A percentile compares a stretch with the other conserved stretches of the same genome.
These are phyloP conservation scores for Jacana jacana DNA, from an alignment of 2,113 vertebrate species.

Conservation along the genomic window DNA sequence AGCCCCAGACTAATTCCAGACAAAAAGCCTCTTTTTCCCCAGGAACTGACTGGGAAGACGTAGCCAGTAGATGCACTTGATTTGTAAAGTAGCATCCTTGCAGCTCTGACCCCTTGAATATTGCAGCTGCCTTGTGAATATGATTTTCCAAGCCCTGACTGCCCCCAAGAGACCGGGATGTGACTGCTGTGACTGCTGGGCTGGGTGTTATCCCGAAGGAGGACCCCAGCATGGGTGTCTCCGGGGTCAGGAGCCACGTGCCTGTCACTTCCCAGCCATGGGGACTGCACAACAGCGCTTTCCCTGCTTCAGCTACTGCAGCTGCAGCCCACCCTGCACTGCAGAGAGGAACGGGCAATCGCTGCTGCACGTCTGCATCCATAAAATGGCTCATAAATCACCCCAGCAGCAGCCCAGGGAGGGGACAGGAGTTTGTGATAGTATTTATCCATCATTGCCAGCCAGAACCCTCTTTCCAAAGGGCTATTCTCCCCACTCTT, in stretches of 20 bases:
- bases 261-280: accelerated
- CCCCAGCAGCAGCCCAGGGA: background rate
- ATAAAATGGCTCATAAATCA: conserved; percentile 17
- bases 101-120: background rate
- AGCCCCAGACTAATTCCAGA: background rate
- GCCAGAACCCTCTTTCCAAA: background rate
- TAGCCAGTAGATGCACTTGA: background rate
- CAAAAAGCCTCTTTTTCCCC: background rate
- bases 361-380: background rate
- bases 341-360: conserved; percentile 1
- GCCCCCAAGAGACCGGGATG: background rate
- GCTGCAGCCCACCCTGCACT: background rate
- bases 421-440: background rate
- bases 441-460: background rate
- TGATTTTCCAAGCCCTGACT: background rate
- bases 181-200: background rate
- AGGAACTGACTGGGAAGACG: background rate
- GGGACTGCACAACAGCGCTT: background rate
- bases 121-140: background rate
- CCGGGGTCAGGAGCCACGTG: accelerated
- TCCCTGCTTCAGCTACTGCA: background rate
- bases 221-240: background rate
- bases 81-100: background rate
- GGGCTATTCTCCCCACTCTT: background rate
- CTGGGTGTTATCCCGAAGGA: background rate